Conservation (phyloP, 2,797 vertebrate species). For the Heterohyrax brucei region DNA sequence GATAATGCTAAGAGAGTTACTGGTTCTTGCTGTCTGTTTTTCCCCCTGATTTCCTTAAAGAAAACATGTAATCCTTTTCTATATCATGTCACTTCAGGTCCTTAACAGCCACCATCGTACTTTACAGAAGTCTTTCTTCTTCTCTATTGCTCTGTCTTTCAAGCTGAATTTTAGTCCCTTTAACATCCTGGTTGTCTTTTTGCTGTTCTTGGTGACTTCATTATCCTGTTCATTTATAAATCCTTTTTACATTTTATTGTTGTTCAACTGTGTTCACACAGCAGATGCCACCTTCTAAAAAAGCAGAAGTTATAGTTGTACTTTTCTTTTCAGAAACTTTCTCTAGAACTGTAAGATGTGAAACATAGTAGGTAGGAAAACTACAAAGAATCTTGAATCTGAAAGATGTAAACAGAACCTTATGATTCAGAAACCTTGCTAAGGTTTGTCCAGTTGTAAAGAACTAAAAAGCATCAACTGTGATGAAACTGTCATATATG, state of each 20-base stretch:
- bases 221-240: neutral
- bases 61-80: neutral
- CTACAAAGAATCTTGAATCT: conserved; percentile 40
- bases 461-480: neutral
- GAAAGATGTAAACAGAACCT: neutral
- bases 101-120: neutral
- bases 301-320: conserved; percentile 12
- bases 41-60: neutral
- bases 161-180: conserved; percentile 30
- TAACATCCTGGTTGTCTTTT: neutral
- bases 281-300: conserved; percentile 44
- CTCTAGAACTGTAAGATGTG: conserved; percentile 18
- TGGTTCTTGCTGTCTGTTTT: neutral
- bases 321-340: conserved; percentile 25
- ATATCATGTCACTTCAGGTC: neutral
- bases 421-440: neutral
- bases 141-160: neutral
- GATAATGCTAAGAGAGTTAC: neutral
- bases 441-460: conserved; percentile 5
- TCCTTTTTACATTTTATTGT: conserved; percentile 39
- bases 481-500: neutral
- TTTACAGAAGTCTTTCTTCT: neutral
- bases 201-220: neutral
- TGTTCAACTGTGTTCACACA: neutral
- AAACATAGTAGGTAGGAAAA: neutral